Evolutionary conservation across 37 sponge, comb jelly and placozoan genomes (phyloP).

Genomic region (Cliona cf. orientalis): DNA sequence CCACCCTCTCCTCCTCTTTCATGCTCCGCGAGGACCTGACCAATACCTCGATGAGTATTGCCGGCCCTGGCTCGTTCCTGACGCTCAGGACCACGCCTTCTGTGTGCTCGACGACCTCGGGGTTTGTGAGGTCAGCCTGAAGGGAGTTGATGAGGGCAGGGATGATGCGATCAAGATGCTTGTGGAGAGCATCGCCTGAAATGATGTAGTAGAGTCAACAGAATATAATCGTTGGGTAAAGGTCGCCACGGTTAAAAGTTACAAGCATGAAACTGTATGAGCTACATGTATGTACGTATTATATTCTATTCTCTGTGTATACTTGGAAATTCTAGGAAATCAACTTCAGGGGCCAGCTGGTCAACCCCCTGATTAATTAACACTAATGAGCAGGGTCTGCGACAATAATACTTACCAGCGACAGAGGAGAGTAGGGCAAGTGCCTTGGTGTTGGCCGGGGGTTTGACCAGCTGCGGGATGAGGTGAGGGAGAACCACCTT

Average conservation of each 20-base stretch:
- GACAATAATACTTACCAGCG: constrained; percentile 77
- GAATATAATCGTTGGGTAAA: too few relatives aligned
- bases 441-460: constrained; percentile 88
- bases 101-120: constrained; percentile 34
- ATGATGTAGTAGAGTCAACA: too few relatives aligned
- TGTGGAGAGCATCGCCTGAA: constrained; percentile 71
- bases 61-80: constrained; percentile 54
- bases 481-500: constrained; percentile 90
- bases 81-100: constrained; percentile 68
- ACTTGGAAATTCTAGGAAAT: background rate
- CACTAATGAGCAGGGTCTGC: too few relatives aligned
- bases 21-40: constrained; percentile 17
- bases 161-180: constrained; percentile 75
- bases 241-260: too few relatives aligned
- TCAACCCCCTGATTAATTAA: too few relatives aligned
- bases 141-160: constrained; percentile 74
- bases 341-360: background rate
- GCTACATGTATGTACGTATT: too few relatives aligned
- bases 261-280: too few relatives aligned
- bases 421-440: constrained; percentile 93
- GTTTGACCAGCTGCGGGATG: constrained; percentile 84
- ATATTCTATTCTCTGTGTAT: background rate
- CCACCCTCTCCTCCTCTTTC: constrained; percentile 17
- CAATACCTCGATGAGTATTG: constrained; percentile 66
- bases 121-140: background rate